These are phyloP conservation scores for Orchesella flavescens DNA, from an alignment of 2,888 invertebrate genomes.

Conservation along the genomic window DNA sequence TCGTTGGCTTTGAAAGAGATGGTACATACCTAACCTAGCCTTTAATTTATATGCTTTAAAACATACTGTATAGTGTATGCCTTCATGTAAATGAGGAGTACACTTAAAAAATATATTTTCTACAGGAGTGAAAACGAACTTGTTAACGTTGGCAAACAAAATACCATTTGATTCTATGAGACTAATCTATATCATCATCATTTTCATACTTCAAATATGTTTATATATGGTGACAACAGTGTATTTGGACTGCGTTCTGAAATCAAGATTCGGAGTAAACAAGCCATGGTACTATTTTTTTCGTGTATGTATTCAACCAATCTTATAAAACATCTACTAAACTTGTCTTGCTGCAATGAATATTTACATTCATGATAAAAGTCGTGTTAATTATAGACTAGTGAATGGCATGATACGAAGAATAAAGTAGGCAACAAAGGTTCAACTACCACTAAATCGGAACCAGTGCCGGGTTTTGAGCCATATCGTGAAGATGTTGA, in stretches of 20 bases:
- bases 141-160: conserved; percentile 36
- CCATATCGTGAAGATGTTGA: conserved; percentile 73
- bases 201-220: conserved; percentile 72
- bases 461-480: conserved; percentile 73
- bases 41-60: too few relatives aligned
- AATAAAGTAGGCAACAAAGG: not conserved
- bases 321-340: not conserved
- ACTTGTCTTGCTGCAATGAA: too few relatives aligned
- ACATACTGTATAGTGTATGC: too few relatives aligned
- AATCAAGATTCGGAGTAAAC: conserved; percentile 82
- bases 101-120: not conserved
- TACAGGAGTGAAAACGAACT: not conserved
- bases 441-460: not conserved
- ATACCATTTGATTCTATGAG: conserved; percentile 73
- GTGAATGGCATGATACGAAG: not conserved
- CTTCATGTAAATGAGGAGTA: too few relatives aligned
- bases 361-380: not conserved
- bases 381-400: not conserved
- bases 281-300: conserved; percentile 80
- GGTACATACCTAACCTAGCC: not conserved
- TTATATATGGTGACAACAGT: conserved; percentile 78
- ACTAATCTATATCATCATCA: conserved; percentile 74
- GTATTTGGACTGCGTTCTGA: conserved; percentile 79
- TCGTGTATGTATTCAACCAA: conserved; percentile 75
- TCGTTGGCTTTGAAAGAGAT: conserved; percentile 17